Evolutionary conservation across 92 coral and sea anemone species (phyloP), one percentile per base, ranked within the genome.

Genomic region (Parazoanthus atlanticus): DNA sequence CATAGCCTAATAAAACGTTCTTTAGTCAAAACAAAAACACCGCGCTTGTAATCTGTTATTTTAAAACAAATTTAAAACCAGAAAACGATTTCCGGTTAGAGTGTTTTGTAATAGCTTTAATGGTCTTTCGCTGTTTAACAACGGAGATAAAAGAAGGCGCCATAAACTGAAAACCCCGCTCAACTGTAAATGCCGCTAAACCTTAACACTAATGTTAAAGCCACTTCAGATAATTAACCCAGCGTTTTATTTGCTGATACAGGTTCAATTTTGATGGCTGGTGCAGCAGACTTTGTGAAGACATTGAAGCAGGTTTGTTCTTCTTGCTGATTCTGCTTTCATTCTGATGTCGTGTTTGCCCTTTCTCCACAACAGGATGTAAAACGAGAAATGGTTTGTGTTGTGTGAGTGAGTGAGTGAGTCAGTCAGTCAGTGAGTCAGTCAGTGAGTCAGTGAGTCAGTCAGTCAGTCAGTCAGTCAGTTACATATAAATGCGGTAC

Each of bases 191-290:
- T 26, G n/a, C 40, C 40, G 5, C 36, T 79, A 66, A 36, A 40
- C 84, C 52, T 21, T 2, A 19, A 15, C 26, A 23, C 21, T 52
- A 21, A 23, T 23, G 26, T 25, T 8, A 5, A 23, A 61, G 69
- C 69, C 69, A 61, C 28, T 61, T 61, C 21, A 61, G 26, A 5
- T 61, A 3, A 21, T 61, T 61, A 61, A 61, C 69, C 69, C 32
- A 16, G 32, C 69, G 34, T 31, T 54, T 34, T 28, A 33, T 66
- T 85, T 76, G 31, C 8, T 40, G 8, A 46, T 67, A 71, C 81
- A 92, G 94, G 36, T 76, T 94, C 82, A 96, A 97, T 80, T 97
- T 97, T 77, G 94, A 94, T 40, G 79, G 85, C 6, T 97, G 99
- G 99, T 93, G 97, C 61, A 81, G 86, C n/a, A 86, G 91, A 74